Percentiles rank a stretch among this genome's conserved stretches.
These are phyloP conservation scores for Lasioglossum villosulum DNA, from an alignment of 2,888 invertebrate genomes.

Conservation along the genomic window DNA sequence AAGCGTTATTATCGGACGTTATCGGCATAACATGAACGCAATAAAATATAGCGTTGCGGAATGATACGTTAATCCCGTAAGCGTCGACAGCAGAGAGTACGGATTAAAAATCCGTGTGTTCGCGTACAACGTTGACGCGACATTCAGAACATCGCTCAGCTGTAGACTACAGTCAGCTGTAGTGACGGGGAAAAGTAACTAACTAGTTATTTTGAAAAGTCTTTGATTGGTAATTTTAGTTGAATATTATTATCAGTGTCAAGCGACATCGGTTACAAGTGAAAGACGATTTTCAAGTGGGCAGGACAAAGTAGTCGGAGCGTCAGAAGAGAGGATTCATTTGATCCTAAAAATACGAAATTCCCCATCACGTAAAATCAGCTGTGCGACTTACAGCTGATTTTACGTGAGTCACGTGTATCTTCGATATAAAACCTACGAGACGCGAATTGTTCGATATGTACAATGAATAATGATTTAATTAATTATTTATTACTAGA, in stretches of 20 bases:
- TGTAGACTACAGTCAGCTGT: not conserved
- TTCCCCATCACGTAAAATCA: not conserved
- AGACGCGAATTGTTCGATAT: not conserved
- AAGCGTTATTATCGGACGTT: conserved; percentile 48
- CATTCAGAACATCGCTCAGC: conserved; percentile 24
- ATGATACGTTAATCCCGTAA: not conserved
- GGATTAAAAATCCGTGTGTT: conserved; percentile 15
- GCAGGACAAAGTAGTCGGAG: not conserved
- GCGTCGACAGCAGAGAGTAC: not conserved
- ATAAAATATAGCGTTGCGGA: conserved; percentile 22
- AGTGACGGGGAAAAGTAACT: not conserved
- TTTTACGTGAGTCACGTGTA: conserved; percentile 43
- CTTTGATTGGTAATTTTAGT: not conserved
- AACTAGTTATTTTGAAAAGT: not conserved
- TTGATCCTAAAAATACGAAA: not conserved
- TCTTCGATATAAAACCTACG: not conserved
- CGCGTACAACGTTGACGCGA: conserved; percentile 16
- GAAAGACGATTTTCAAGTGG: not conserved
- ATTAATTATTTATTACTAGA: not conserved
- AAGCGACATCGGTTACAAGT: not conserved
- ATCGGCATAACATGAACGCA: conserved; percentile 50
- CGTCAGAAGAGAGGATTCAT: not conserved
- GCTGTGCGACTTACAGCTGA: conserved; percentile 29
- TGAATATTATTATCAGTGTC: not conserved
- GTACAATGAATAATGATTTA: not conserved